Conservation (phyloP, 2,797 vertebrate genomes). For the Artibeus lituratus region DNA sequence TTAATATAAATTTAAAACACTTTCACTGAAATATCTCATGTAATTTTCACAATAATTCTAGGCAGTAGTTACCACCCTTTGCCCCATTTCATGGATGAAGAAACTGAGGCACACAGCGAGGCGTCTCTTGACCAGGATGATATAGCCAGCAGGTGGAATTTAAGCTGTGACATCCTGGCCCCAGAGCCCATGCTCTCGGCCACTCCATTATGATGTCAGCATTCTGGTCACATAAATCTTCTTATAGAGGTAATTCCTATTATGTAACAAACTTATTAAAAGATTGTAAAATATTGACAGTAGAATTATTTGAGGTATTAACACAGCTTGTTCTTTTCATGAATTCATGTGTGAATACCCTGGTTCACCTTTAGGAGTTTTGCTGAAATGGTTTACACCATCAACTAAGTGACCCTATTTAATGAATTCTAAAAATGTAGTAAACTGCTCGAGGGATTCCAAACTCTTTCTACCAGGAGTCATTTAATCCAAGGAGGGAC, state of each 20-base stretch:
- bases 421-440: conserved; percentile 19
- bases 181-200: background rate
- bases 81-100: background rate
- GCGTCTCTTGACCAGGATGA: background rate
- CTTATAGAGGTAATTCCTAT: background rate
- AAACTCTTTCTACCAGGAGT: background rate
- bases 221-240: background rate
- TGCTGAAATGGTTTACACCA: background rate
- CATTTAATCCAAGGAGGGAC: background rate
- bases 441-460: background rate
- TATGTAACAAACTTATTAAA: background rate
- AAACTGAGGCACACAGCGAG: background rate
- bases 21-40: background rate
- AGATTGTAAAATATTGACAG: background rate
- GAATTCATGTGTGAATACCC: background rate
- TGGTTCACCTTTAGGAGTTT: background rate
- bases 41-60: background rate
- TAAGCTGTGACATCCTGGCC: background rate
- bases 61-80: background rate
- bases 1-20: background rate
- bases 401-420: background rate
- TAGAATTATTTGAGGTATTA: background rate
- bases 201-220: background rate
- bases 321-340: background rate
- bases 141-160: background rate